Percentiles rank a stretch among this genome's conserved stretches.
These are phyloP conservation scores for Sinocyclocheilus rhinocerous DNA, from an alignment of 2,113 vertebrate species.

Conservation along the genomic window DNA sequence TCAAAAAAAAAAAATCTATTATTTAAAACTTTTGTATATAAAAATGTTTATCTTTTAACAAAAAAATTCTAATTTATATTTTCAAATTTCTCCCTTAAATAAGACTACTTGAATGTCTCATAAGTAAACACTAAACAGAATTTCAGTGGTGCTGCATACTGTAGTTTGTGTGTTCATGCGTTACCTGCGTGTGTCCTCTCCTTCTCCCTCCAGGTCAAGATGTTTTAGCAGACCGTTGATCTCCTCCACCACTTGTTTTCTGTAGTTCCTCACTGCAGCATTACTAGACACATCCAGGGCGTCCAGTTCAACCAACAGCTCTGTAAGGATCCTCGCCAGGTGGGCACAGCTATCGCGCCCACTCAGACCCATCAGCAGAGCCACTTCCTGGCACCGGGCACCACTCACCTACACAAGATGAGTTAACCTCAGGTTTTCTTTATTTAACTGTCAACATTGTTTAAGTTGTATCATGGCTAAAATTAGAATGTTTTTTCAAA, in stretches of 20 bases:
- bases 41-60: too few species aligned
- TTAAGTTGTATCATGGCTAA: not conserved
- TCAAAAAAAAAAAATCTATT: too few species aligned
- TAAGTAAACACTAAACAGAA: not conserved
- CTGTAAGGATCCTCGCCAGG: slow-evolving; percentile 89
- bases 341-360: slow-evolving; percentile 89
- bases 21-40: too few species aligned
- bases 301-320: slow-evolving; percentile 90
- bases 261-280: slow-evolving; percentile 88
- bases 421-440: not conserved
- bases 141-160: not conserved
- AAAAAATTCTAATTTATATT: too few species aligned
- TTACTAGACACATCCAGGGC: slow-evolving; percentile 91
- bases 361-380: slow-evolving; percentile 89
- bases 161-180: not conserved
- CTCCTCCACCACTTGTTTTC: slow-evolving; percentile 94
- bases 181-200: slow-evolving; percentile 80
- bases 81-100: too few species aligned
- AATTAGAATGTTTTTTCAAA: not conserved
- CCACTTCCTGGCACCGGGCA: slow-evolving; percentile 88
- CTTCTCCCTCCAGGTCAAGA: slow-evolving; percentile 92
- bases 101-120: too few species aligned
- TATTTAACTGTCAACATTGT: not conserved
- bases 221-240: slow-evolving; percentile 92
- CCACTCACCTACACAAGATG: slow-evolving; percentile 78